phyloP scores from a whole-genome alignment of 1,140 invertebrate genomes.

The Drosophila sp. region DNA sequence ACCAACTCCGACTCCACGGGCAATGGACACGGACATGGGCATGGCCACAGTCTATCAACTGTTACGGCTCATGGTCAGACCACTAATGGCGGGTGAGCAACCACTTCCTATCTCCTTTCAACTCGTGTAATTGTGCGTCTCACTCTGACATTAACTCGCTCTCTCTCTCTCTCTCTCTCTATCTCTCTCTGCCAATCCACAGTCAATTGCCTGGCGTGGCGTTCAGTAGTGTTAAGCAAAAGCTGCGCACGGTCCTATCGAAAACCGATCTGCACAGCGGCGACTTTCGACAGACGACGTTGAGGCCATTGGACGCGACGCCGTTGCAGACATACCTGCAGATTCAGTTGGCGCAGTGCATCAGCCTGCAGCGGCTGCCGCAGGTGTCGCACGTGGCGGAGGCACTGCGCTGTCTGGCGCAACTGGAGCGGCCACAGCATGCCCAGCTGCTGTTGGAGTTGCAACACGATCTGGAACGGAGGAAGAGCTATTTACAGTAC shows the following conservation, averaged over 20 bases:
- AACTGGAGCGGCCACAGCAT: slow-evolving; percentile 91
- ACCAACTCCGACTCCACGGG: slow-evolving; percentile 84
- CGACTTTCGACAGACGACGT: slow-evolving; percentile 79
- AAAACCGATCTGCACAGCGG: slow-evolving; percentile 89
- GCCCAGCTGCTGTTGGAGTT: slow-evolving; percentile 91
- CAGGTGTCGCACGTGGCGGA: slow-evolving; percentile 92
- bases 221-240: slow-evolving; percentile 95
- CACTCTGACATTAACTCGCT: neutral
- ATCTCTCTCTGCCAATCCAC: neutral
- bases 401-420: slow-evolving; percentile 91
- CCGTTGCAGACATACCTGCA: slow-evolving; percentile 87
- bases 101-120: neutral
- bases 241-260: slow-evolving; percentile 95
- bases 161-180: slow-evolving; percentile 1
- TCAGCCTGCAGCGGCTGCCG: slow-evolving; percentile 92
- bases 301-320: slow-evolving; percentile 64
- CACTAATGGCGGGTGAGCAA: slow-evolving; percentile 60
- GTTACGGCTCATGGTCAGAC: slow-evolving; percentile 38
- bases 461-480: slow-evolving; percentile 91
- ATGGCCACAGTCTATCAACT: neutral
- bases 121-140: no score
- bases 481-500: slow-evolving; percentile 94
- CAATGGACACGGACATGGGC: slow-evolving; percentile 53
- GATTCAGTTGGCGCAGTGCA: slow-evolving; percentile 94
- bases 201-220: slow-evolving; percentile 51